Percentiles rank a stretch among this genome's conserved stretches.
phyloP scores from a whole-genome alignment of 2,888 invertebrate genomes.

The Diplazon laetatorius region DNA sequence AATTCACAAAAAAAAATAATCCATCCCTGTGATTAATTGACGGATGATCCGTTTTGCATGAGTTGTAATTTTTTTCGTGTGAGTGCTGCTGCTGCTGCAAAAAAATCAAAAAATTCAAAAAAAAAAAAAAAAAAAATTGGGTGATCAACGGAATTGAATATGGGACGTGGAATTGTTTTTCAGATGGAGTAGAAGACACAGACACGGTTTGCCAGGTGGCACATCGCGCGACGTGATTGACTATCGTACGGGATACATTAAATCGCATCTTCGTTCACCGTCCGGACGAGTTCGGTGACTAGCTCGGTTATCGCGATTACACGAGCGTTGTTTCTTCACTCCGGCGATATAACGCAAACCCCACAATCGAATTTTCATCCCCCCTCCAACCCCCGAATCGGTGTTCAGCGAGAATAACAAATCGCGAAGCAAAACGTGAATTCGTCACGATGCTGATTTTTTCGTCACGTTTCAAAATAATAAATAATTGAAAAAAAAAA shows the following conservation, averaged over 20 bases:
- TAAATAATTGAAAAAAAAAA: background rate
- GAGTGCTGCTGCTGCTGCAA: no score
- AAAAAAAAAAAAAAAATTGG: no score
- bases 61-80: background rate
- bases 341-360: conserved; percentile 4
- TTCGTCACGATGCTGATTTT: background rate
- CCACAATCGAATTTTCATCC: background rate
- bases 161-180: conserved; percentile 68
- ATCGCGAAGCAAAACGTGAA: no score
- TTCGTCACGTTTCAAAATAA: no score
- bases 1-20: no score
- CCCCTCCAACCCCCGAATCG: background rate
- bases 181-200: conserved; percentile 93
- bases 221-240: conserved; percentile 88
- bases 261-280: conserved; percentile 95
- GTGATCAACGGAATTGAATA: conserved; percentile 10
- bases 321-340: conserved; percentile 26
- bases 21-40: no score
- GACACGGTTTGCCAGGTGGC: conserved; percentile 84
- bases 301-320: conserved; percentile 34
- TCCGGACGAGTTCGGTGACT: conserved; percentile 96
- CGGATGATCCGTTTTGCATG: no score
- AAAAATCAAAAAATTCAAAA: no score
- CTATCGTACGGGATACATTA: conserved; percentile 94
- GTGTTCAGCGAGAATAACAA: conserved; percentile 53